phyloP scores from a whole-genome alignment of 2,797 vertebrate genomes.

The Scarus forsteni region DNA sequence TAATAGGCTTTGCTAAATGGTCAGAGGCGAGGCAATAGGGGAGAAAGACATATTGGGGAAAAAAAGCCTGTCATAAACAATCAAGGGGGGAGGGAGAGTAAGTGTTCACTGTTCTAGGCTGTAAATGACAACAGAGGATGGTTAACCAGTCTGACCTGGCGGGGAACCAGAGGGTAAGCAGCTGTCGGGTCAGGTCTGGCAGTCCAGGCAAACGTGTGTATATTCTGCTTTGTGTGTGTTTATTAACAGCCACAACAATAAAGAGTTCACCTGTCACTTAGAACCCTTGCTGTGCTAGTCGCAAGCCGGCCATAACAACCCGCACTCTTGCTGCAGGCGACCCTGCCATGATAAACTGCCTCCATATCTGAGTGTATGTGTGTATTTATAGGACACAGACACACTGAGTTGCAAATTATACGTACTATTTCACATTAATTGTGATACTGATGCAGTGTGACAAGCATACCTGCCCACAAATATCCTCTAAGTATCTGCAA shows the following conservation, averaged over 20 bases:
- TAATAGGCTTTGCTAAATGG: slow-evolving; percentile 70
- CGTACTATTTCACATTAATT: slow-evolving; percentile 61
- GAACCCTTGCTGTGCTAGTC: slow-evolving; percentile 37
- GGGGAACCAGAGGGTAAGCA: slow-evolving; percentile 41
- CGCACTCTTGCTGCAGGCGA: slow-evolving; percentile 59
- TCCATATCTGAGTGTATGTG: slow-evolving; percentile 3
- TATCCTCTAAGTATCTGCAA: slow-evolving; percentile 24
- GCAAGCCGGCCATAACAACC: slow-evolving; percentile 42
- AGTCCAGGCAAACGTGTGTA: slow-evolving; percentile 27
- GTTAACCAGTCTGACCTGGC: slow-evolving; percentile 68
- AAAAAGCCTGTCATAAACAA: slow-evolving; percentile 45
- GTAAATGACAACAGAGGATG: slow-evolving; percentile 53
- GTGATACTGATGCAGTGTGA: slow-evolving; percentile 57
- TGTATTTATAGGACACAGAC: slow-evolving; percentile 24
- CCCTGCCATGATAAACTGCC: slow-evolving; percentile 16
- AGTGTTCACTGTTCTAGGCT: slow-evolving; percentile 48
- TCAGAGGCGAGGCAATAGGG: slow-evolving; percentile 35
- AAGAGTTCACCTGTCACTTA: slow-evolving; percentile 49
- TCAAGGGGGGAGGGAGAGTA: slow-evolving; percentile 20
- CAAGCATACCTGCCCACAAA: slow-evolving; percentile 30
- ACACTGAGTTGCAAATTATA: slow-evolving; percentile 48
- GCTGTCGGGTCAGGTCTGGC: slow-evolving; percentile 36
- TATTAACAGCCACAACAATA: slow-evolving; percentile 60
- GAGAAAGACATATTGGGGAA: slow-evolving; percentile 1
- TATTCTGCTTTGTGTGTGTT: neutral